Evolutionary conservation across 1,140 invertebrate genomes (phyloP), one percentile per base, ranked within the genome.

Genomic region (Brachionus sp.): DNA sequence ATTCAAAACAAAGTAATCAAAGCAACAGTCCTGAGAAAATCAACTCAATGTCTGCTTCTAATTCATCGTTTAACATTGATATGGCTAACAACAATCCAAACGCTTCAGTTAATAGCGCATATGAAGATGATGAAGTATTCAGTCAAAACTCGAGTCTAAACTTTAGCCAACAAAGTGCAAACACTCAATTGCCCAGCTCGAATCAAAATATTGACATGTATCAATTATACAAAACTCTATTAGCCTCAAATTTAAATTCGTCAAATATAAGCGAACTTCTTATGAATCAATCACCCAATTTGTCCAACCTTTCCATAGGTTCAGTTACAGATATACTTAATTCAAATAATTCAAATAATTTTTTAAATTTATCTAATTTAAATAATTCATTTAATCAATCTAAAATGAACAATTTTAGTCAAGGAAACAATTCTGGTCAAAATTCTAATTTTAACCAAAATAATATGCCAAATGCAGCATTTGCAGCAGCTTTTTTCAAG

Each of bases 151-250:
- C 70, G 13, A 75, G 70, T 50, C 23, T 75, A 0, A 75, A 75
- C 10, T 46, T 75, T 16, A 75, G 44, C 25, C 70, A 44, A 29
- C 9, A 66, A 16, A 46, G 4, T 13, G 25, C 16, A 44, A 46
- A 46, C 13, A 3, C 12, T 75, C 66, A 29, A 37, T 3, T 70
- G 13, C 25, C 44, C 3, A 6, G 23, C n/a, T 23, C 25, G 2
- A 75, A 75, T 75, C 39, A 44, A 75, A 75, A 75, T 13, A 44
- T 75, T 13, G 70, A 75, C 66, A 70, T 70, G 66, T 70, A 70
- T 9, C 70, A 75, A 75, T 75, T 75, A 9, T 75, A 75, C 25
- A 42, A n/a, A 5, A 75, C 19, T 75, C 25, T 75, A 10, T 29
- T 75, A 25, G 19, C 37, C 7, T 46, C 37, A 5, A 75, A 75